Conservation (phyloP, 2,113 vertebrate genomes). For the Phocoena phocoena region DNA sequence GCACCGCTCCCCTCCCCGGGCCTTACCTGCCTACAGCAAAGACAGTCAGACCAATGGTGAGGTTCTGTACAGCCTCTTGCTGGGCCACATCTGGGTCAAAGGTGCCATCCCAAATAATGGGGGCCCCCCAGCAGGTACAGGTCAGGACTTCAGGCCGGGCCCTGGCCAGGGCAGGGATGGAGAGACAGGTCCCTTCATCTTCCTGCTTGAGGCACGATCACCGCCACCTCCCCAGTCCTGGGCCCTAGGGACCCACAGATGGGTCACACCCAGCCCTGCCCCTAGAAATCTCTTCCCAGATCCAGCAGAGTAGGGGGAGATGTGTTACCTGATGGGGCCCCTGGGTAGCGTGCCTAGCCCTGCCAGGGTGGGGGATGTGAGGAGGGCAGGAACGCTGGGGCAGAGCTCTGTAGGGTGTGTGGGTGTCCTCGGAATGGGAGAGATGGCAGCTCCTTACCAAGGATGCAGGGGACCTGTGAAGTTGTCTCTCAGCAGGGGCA, state of each 20-base stretch:
- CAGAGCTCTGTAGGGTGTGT: background rate
- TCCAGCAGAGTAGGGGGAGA: background rate
- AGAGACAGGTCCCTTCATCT: background rate
- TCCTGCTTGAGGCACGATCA: background rate
- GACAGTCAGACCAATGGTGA: constrained; percentile 86
- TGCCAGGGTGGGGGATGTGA: background rate
- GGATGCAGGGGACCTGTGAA: constrained; percentile 31
- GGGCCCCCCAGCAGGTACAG: constrained; percentile 86
- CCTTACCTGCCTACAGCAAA: constrained; percentile 89
- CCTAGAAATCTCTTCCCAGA: background rate
- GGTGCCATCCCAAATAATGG: constrained; percentile 87
- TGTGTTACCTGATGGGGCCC: accelerated
- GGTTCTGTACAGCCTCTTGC: constrained; percentile 69
- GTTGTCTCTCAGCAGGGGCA: constrained; percentile 30
- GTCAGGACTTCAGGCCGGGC: constrained; percentile 83
- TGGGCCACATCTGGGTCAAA: constrained; percentile 81
- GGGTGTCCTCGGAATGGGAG: background rate
- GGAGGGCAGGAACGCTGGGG: background rate
- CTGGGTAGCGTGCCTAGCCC: background rate
- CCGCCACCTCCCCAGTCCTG: background rate
- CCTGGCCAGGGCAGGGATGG: constrained; percentile 43
- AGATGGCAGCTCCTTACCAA: constrained; percentile 37
- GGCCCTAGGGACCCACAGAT: background rate
- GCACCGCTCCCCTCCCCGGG: background rate
- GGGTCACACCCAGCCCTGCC: background rate